Evolutionary conservation across 2,113 vertebrate genomes (phyloP).

Genomic region (Scalopus aquaticus): DNA sequence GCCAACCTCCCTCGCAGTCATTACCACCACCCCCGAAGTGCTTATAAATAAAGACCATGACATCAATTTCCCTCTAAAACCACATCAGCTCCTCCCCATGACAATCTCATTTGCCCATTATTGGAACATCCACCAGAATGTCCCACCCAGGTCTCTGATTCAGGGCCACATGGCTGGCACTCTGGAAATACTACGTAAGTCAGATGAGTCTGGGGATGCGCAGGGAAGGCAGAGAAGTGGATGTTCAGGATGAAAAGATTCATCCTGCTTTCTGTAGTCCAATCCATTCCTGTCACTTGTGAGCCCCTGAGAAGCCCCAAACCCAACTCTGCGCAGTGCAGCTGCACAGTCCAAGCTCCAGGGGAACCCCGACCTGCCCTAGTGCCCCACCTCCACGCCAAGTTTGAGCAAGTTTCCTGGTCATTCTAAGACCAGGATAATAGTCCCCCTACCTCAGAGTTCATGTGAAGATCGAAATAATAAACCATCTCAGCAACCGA

Average conservation of each 20-base stretch:
- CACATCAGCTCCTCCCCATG: background rate
- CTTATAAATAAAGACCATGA: conserved; percentile 17
- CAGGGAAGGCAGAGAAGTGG: background rate
- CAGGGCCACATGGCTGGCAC: background rate
- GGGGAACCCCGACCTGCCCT: background rate
- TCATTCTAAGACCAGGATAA: background rate
- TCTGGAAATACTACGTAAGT: background rate
- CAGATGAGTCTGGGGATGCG: background rate
- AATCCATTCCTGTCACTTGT: background rate
- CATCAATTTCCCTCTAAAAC: conserved; percentile 31
- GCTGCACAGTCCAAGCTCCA: rapidly evolving
- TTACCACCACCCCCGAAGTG: background rate
- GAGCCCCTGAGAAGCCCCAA: background rate
- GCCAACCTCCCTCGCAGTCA: background rate
- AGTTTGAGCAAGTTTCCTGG: background rate
- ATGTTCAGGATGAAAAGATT: too few relatives aligned
- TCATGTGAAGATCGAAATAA: background rate
- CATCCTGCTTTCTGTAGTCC: background rate
- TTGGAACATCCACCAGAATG: background rate
- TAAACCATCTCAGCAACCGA: background rate
- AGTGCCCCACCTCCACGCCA: background rate
- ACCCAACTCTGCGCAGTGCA: rapidly evolving
- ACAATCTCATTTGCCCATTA: background rate
- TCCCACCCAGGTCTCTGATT: background rate
- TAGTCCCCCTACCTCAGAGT: background rate